Evolutionary conservation across 2,113 vertebrate species (phyloP).

Genomic region (Cricetomys ansorgei): DNA sequence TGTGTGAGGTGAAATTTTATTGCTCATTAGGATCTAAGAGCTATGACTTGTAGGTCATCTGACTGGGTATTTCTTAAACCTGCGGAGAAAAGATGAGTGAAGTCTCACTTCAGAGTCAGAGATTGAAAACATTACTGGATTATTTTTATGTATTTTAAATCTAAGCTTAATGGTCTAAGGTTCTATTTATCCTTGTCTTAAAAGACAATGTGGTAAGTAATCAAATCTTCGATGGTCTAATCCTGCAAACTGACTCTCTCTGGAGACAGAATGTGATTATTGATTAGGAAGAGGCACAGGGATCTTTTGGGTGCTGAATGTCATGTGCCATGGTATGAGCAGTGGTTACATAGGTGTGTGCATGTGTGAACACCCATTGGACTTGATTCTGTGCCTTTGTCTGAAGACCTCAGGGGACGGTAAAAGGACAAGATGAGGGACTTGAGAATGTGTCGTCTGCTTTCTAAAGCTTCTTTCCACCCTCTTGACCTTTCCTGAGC

Average conservation of each 20-base stretch:
- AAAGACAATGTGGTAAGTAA: neutral
- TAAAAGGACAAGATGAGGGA: neutral
- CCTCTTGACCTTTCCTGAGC: neutral
- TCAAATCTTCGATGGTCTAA: neutral
- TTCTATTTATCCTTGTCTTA: slow-evolving; percentile 29
- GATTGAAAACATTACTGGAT: neutral
- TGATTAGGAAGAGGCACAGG: neutral
- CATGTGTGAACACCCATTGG: neutral
- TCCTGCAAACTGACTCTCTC: neutral
- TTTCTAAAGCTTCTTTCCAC: neutral
- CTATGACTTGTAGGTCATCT: neutral
- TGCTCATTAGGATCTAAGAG: neutral
- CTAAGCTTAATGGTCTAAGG: neutral
- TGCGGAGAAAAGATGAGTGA: neutral
- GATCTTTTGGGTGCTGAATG: neutral
- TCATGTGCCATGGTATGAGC: neutral
- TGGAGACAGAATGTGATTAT: neutral
- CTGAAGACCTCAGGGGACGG: neutral
- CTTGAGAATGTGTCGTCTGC: neutral
- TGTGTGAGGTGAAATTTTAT: neutral
- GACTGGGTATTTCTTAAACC: slow-evolving; percentile 27
- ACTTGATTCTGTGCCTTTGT: neutral
- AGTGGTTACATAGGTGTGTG: neutral
- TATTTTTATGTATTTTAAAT: slow-evolving; percentile 43
- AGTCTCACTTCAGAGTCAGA: neutral